phyloP scores from a whole-genome alignment of 37 sponge, comb jelly and placozoan species.

The Bolinopsis microptera region DNA sequence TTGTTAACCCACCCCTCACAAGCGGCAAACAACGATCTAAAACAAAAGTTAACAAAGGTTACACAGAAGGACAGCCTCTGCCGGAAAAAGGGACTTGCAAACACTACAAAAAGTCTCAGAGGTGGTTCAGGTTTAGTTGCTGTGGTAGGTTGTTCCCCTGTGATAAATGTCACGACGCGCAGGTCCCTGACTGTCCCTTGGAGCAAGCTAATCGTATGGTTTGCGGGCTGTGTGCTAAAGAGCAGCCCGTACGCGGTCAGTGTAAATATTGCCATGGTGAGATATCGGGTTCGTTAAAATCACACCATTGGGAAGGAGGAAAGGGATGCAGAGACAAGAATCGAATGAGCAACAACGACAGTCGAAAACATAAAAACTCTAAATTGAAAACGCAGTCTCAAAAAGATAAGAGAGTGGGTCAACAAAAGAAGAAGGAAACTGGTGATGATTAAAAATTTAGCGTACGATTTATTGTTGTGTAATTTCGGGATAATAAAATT shows the following conservation, averaged over 20 bases:
- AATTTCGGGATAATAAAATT: neutral
- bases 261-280: conserved; percentile 73
- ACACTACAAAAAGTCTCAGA: conserved; percentile 83
- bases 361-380: conserved; percentile 69
- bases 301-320: conserved; percentile 82
- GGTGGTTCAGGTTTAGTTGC: conserved; percentile 80
- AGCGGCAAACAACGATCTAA: conserved; percentile 40
- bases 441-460: neutral
- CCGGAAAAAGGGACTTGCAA: conserved; percentile 75
- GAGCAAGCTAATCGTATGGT: conserved; percentile 86
- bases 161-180: conserved; percentile 80
- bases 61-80: conserved; percentile 71
- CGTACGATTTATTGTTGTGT: neutral
- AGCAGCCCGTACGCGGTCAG: conserved; percentile 72
- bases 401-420: conserved; percentile 71
- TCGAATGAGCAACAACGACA: conserved; percentile 76
- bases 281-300: conserved; percentile 23
- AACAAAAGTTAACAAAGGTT: conserved; percentile 13
- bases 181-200: conserved; percentile 72
- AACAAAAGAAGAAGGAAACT: conserved; percentile 53
- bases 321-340: conserved; percentile 76
- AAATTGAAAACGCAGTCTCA: conserved; percentile 67
- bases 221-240: conserved; percentile 79
- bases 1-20: neutral
- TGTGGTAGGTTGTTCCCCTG: conserved; percentile 79